A percentile compares a stretch with the other conserved stretches of the same genome.
These are phyloP conservation scores for Nomada hirtipes DNA, from an alignment of 2,888 invertebrate species.

Conservation along the genomic window DNA sequence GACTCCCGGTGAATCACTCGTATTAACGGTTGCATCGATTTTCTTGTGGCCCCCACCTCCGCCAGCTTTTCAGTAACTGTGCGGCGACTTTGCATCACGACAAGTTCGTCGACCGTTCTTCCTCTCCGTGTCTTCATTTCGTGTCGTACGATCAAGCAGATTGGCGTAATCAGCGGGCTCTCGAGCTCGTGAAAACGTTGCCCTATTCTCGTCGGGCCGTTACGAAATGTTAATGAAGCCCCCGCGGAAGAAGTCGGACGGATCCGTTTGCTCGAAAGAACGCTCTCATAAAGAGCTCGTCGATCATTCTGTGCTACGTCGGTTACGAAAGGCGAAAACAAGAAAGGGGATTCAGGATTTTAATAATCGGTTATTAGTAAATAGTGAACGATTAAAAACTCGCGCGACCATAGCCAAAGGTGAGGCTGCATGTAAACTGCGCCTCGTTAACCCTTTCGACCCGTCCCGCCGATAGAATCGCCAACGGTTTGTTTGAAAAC, in stretches of 20 bases:
- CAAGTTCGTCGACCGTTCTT: conserved; percentile 43
- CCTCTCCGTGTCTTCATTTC: conserved; percentile 14
- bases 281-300: no score
- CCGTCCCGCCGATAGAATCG: neutral
- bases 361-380: no score
- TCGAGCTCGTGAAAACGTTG: neutral
- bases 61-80: neutral
- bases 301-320: no score
- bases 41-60: conserved; percentile 6
- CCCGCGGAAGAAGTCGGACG: neutral
- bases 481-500: conserved; percentile 8
- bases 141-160: conserved; percentile 3
- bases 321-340: no score
- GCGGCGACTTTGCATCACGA: conserved; percentile 31
- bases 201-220: neutral
- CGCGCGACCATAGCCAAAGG: no score
- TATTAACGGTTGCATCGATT: conserved; percentile 51
- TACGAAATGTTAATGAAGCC: neutral
- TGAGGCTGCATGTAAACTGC: no score
- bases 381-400: no score
- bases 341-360: no score
- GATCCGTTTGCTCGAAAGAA: neutral
- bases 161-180: conserved; percentile 10
- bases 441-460: no score
- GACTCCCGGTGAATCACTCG: conserved; percentile 43